phyloP scores from a whole-genome alignment of 2,888 invertebrate genomes.

The Galerucella pusilla region DNA sequence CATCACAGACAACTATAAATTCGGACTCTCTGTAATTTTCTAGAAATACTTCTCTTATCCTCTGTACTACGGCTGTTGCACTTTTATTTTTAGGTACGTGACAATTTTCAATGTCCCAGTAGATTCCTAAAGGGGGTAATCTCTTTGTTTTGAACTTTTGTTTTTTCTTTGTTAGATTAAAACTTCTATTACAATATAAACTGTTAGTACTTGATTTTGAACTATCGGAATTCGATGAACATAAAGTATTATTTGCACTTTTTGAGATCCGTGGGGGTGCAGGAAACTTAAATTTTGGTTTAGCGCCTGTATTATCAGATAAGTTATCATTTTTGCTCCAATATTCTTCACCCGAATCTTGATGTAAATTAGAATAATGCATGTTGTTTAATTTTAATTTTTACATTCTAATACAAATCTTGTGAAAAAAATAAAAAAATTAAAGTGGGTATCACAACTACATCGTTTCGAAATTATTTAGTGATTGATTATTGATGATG shows the following conservation, averaged over 20 bases:
- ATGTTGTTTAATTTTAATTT: conserved; percentile 23
- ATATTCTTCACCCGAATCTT: conserved; percentile 49
- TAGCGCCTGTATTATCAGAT: conserved; percentile 47
- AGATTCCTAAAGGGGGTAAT: conserved; percentile 82
- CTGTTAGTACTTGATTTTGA: conserved; percentile 47
- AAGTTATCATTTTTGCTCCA: conserved; percentile 42
- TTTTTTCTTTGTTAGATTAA: conserved; percentile 45
- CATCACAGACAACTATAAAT: conserved; percentile 91
- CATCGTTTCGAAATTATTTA: conserved; percentile 1
- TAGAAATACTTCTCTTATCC: conserved; percentile 82
- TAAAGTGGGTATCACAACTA: conserved; percentile 1
- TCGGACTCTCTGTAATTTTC: conserved; percentile 83
- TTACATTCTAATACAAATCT: conserved; percentile 9
- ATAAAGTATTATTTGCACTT: conserved; percentile 56
- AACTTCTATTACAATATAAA: conserved; percentile 33
- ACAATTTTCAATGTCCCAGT: conserved; percentile 95
- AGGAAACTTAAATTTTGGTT: conserved; percentile 51
- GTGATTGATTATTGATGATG: background rate
- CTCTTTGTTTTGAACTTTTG: conserved; percentile 39
- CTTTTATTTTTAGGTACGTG: conserved; percentile 86
- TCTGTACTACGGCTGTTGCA: conserved; percentile 80
- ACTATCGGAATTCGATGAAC: conserved; percentile 57
- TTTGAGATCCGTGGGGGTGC: conserved; percentile 52
- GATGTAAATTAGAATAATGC: conserved; percentile 40
- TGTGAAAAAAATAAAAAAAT: conserved; percentile 27